Evolutionary conservation across 2,888 invertebrate genomes (phyloP).

Genomic region (Chirona hameri): DNA sequence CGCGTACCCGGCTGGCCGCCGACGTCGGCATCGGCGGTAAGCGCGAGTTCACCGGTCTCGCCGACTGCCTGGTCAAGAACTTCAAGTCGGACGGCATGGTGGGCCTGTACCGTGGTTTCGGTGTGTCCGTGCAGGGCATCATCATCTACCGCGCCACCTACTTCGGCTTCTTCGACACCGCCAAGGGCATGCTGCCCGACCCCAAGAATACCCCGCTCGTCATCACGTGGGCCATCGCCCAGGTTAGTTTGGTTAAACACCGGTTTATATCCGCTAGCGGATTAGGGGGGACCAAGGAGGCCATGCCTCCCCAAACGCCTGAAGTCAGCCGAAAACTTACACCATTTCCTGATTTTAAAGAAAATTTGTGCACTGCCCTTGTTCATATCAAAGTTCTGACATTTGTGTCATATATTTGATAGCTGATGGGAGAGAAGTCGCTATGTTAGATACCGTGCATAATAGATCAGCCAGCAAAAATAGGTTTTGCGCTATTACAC

Average conservation of each 20-base stretch:
- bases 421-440: too few species aligned
- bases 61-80: slow-evolving; percentile 51
- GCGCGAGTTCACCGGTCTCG: slow-evolving; percentile 54
- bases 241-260: slow-evolving; percentile 49
- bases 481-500: too few species aligned
- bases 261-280: too few species aligned
- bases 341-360: too few species aligned
- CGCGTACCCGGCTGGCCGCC: slow-evolving; percentile 64
- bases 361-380: too few species aligned
- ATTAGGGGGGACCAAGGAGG: too few species aligned
- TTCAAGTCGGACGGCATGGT: slow-evolving; percentile 50
- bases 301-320: too few species aligned
- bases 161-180: slow-evolving; percentile 53
- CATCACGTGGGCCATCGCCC: slow-evolving; percentile 91
- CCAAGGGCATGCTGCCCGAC: slow-evolving; percentile 75
- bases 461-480: too few species aligned
- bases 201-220: slow-evolving; percentile 88
- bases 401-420: too few species aligned
- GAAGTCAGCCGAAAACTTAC: too few species aligned
- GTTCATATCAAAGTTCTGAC: too few species aligned
- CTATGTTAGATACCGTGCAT: too few species aligned
- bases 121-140: slow-evolving; percentile 52
- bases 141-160: slow-evolving; percentile 53
- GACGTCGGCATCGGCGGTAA: slow-evolving; percentile 46
- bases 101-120: slow-evolving; percentile 53